Evolutionary conservation across 1,140 invertebrate genomes (phyloP), one percentile per base, ranked within the genome.

Genomic region (Phortica variegata): DNA sequence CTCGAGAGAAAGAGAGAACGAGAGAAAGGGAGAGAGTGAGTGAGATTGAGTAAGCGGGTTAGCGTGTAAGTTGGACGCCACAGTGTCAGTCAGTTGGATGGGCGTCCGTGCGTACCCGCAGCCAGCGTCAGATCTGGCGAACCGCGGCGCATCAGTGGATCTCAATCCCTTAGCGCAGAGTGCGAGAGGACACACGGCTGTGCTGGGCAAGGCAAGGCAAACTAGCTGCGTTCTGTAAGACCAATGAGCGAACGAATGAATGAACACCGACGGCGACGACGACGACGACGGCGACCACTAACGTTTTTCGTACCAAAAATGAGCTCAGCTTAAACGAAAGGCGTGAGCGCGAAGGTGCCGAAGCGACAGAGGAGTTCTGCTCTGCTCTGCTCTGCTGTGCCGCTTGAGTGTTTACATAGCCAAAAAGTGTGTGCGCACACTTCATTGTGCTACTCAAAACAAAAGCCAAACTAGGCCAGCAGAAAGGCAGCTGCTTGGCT

Each of bases 301-400:
- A 26, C 23, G 10, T 6, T 10, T 26, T 26, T 26, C 5, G 23
- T 26, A 10, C 37, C 61, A 54, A 66, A 66, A 66, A 58, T 57
- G 63, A 66, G 65, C 60, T 68, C 60, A 63, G 68, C 60, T 69
- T 56, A 55, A 58, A 63, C 60, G 69, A 58, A 63, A n/a, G n/a
- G 23, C 23, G 10, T n/a, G n/a, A 26, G 10, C 23, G 5, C 23
- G 5, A 10, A 10, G 23, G 10, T 6, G 58, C 57, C 32, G 3
- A 18, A 17, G 12, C 12, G 36, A 17, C 36, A 10, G 7, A 7
- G n/a, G n/a, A 26, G 23, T 26, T 6, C 10, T 26, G 36, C 36
- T 7, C 43, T 43, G 54, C 41, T 51, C 41, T 49, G 53, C 56
- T 5, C 23, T 26, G 23, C 23, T 26, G 5, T 26, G 23, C 10